These are phyloP conservation scores for Tapirus terrestris DNA, from an alignment of 2,113 vertebrate genomes.

Conservation along the genomic window DNA sequence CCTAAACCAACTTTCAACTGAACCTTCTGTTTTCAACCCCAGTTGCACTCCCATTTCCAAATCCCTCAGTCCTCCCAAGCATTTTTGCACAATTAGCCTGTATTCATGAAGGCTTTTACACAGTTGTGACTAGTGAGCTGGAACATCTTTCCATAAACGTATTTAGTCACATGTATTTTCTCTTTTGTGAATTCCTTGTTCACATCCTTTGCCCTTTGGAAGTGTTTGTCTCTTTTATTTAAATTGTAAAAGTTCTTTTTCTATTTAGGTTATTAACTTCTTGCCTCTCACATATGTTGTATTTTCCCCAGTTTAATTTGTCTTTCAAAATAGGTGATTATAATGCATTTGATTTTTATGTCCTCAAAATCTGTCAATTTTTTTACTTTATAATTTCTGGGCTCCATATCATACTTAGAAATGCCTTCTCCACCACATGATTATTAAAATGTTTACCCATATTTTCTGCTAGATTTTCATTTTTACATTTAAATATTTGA, in stretches of 20 bases:
- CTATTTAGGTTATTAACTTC: background rate
- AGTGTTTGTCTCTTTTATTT: background rate
- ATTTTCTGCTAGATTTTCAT: conserved; percentile 54
- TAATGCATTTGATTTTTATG: background rate
- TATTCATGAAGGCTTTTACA: background rate
- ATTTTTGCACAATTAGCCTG: background rate
- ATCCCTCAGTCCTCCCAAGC: rapidly evolving
- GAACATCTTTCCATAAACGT: background rate
- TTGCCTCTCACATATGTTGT: background rate
- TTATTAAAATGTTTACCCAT: background rate
- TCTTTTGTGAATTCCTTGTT: background rate
- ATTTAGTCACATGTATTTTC: background rate
- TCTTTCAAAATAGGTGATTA: background rate
- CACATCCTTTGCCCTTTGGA: background rate
- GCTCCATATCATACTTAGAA: background rate
- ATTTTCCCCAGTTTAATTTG: background rate
- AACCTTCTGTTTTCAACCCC: background rate
- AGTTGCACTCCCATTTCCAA: background rate
- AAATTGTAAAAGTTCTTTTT: background rate
- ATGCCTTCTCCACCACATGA: background rate
- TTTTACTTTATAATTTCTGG: background rate
- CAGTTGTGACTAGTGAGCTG: background rate
- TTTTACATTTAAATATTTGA: conserved; percentile 8
- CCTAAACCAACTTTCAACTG: background rate
- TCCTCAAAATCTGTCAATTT: background rate